Percentiles rank a stretch among this genome's conserved stretches.
Conservation (phyloP, 2,888 invertebrate species). For the Alcis repandata region DNA sequence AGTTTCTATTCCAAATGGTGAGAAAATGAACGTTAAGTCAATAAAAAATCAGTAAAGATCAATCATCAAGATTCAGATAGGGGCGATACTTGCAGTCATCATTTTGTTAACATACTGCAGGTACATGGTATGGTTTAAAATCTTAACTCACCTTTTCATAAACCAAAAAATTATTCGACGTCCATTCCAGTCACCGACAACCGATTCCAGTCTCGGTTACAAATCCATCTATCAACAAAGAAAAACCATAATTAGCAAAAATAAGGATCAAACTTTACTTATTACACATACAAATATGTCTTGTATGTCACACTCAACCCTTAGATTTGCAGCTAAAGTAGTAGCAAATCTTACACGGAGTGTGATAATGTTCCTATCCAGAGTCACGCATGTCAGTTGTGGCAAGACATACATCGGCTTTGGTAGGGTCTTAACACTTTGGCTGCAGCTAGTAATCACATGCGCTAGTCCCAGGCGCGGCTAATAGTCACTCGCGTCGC, state of each 20-base stretch:
- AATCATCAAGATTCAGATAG: not conserved
- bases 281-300: too few relatives aligned
- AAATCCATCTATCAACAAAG: too few relatives aligned
- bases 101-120: too few relatives aligned
- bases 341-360: conserved; percentile 79
- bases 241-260: too few relatives aligned
- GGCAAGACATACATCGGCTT: conserved; percentile 79
- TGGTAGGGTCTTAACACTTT: conserved; percentile 85
- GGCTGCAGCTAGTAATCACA: too few relatives aligned
- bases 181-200: not conserved
- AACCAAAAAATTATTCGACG: too few relatives aligned
- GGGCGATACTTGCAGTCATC: conserved; percentile 24
- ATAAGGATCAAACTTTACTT: too few relatives aligned
- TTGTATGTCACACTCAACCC: conserved; percentile 80
- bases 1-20: not conserved
- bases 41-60: not conserved
- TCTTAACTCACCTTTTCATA: too few relatives aligned
- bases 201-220: too few relatives aligned
- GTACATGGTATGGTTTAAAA: too few relatives aligned
- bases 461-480: too few relatives aligned
- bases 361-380: conserved; percentile 83
- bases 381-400: conserved; percentile 75
- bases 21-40: not conserved
- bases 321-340: conserved; percentile 71
- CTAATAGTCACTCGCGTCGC: too few relatives aligned